Conservation (phyloP, 2,888 invertebrate species). For the Drosophila cracens region DNA sequence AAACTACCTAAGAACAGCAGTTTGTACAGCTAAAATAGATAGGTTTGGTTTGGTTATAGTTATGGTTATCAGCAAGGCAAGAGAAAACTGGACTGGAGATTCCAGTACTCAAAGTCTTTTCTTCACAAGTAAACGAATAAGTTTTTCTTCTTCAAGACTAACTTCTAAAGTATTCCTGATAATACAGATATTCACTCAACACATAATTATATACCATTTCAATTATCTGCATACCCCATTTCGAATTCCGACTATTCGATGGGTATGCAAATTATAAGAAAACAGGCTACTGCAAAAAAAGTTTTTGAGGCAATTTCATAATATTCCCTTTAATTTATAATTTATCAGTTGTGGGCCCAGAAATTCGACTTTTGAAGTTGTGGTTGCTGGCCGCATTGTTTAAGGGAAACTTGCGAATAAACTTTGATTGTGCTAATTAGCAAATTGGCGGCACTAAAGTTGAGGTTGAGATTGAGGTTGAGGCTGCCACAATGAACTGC, state of each 20-base stretch:
- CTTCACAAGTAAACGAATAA: background rate
- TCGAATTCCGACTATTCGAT: background rate
- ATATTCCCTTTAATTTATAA: conserved; percentile 79
- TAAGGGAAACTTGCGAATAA: conserved; percentile 38
- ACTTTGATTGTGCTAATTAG: conserved; percentile 77
- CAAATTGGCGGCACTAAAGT: conserved; percentile 48
- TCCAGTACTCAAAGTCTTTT: background rate
- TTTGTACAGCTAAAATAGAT: no score
- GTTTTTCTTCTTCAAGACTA: background rate
- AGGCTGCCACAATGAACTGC: background rate
- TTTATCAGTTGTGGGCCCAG: conserved; percentile 54
- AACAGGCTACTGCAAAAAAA: conserved; percentile 1
- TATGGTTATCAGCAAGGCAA: no score
- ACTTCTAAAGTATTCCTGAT: background rate
- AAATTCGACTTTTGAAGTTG: conserved; percentile 55
- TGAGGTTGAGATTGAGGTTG: background rate
- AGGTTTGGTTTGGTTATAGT: background rate
- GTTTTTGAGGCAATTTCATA: conserved; percentile 33
- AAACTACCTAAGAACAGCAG: no score
- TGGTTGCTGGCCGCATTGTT: conserved; percentile 28
- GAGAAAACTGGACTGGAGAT: background rate
- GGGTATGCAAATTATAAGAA: conserved; percentile 32
- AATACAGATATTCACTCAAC: background rate
- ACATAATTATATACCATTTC: background rate
- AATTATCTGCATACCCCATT: background rate